phyloP scores from a whole-genome alignment of 2,113 vertebrate genomes.

The Catharus bicknelli region DNA sequence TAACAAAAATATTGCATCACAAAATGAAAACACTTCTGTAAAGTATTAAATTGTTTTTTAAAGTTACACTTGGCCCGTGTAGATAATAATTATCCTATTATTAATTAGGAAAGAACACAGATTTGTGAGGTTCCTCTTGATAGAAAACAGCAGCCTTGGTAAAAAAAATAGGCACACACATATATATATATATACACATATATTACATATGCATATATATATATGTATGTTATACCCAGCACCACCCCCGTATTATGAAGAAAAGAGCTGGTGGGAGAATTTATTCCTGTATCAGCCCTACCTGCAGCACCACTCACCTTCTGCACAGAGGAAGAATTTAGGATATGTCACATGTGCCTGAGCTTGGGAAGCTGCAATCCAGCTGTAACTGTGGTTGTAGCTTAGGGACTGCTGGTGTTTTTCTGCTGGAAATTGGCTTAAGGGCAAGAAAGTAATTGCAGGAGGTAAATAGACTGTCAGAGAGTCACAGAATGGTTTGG shows the following conservation, averaged over 20 bases:
- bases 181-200: accelerated
- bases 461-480: background rate
- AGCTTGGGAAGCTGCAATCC: background rate
- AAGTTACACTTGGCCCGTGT: too few relatives aligned
- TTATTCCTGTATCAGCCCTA: background rate
- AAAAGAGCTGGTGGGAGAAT: background rate
- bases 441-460: background rate
- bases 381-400: background rate
- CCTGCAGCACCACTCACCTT: background rate
- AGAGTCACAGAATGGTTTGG: background rate
- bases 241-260: background rate
- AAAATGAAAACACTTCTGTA: background rate
- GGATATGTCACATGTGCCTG: background rate
- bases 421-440: background rate
- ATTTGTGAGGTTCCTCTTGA: background rate
- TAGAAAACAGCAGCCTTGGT: background rate
- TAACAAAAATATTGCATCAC: background rate
- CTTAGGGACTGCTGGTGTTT: background rate
- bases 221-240: background rate
- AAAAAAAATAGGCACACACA: accelerated
- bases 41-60: background rate
- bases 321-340: background rate
- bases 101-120: background rate
- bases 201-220: too few relatives aligned
- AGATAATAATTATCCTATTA: background rate